Base-by-base conservation (phyloP, 2,888 invertebrate genomes). In the Venustoraphidia nigricollis region DNA sequence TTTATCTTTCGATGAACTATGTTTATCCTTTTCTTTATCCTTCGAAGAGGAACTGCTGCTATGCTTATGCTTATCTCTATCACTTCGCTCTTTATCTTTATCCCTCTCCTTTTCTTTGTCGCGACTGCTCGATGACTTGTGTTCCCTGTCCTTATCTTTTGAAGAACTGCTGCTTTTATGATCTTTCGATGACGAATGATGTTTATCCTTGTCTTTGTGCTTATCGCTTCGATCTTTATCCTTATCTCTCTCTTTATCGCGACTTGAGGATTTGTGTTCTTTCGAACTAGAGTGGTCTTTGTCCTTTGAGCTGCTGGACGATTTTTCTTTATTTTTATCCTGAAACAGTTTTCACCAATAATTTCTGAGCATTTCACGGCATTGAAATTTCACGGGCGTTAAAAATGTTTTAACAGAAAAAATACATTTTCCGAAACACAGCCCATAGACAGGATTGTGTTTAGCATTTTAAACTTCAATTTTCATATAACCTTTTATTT, bases 241-340 rank as follows among this genome's bases (percentile, higher is more conserved):
- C 40, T 56, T 58, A 44, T 67, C 67, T 52, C 63, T 67, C 35
- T 67, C 66, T 52, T 62, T 66, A 51, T 70, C 65, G 48, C 64
- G 63, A 50, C 67, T 69, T 36, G 72, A 71, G 34, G 71, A 70
- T 58, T 70, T 71, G 56, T 71, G 68, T 34, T 65, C 64, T 51
- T 61, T 65, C 39, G 60, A 58, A 46, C 60, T 63, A 9, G 62
- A 63, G 44, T 56, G 58, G 40, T 64, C 62, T 49, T 59, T 63
- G 55, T 59, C 59, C 46, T 57, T 59, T 46, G 51, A 51, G 35
- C 49, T 53, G 41, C 53, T 53, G 27, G 27, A 27, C 27, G 27
- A 27, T 27, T 27, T 27, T 27, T 27, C 27, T 27, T 27, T 27
- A 27, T 6, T 27, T 27, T 27, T 27, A 6, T 27, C 27, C 27